Evolutionary conservation across 2,113 vertebrate genomes (phyloP).

Genomic region (Callionymus lyra): DNA sequence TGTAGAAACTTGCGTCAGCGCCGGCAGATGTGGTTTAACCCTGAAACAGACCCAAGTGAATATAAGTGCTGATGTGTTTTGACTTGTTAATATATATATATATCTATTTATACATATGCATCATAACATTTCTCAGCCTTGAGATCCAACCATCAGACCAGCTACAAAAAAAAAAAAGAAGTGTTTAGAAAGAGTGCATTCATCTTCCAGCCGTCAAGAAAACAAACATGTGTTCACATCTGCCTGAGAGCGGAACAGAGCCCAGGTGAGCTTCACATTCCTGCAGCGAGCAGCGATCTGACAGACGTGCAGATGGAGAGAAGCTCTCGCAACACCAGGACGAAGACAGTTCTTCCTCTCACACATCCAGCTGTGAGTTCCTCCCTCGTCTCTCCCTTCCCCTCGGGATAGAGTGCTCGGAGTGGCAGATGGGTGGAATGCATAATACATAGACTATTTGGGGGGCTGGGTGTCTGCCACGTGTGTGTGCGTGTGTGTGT

Average conservation of each 20-base stretch:
- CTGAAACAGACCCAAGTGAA: too few species aligned
- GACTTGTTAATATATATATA: too few species aligned
- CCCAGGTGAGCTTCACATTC: conserved; percentile 59
- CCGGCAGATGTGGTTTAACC: too few species aligned
- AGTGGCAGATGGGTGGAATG: conserved; percentile 73
- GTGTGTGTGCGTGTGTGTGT: conserved; percentile 6
- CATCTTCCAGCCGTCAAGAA: too few species aligned
- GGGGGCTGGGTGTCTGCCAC: conserved; percentile 34
- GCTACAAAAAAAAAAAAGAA: too few species aligned
- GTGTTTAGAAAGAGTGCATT: too few species aligned
- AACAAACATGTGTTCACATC: conserved; percentile 49
- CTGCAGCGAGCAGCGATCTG: conserved; percentile 33
- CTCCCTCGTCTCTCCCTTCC: conserved; percentile 39
- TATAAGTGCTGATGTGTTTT: too few species aligned
- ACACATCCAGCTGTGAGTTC: conserved; percentile 45
- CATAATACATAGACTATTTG: conserved; percentile 68
- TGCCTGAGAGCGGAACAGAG: conserved; percentile 45
- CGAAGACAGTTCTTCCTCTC: conserved; percentile 14
- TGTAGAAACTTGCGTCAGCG: too few species aligned
- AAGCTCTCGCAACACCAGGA: not conserved
- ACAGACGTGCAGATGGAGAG: conserved; percentile 40
- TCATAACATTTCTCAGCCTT: too few species aligned
- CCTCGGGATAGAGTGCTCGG: conserved; percentile 60
- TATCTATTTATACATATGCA: too few species aligned
- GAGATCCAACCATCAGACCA: too few species aligned